A percentile compares a stretch with the other conserved stretches of the same genome.
Conservation (phyloP, 2,888 invertebrate genomes). For the Theristus sp. region DNA sequence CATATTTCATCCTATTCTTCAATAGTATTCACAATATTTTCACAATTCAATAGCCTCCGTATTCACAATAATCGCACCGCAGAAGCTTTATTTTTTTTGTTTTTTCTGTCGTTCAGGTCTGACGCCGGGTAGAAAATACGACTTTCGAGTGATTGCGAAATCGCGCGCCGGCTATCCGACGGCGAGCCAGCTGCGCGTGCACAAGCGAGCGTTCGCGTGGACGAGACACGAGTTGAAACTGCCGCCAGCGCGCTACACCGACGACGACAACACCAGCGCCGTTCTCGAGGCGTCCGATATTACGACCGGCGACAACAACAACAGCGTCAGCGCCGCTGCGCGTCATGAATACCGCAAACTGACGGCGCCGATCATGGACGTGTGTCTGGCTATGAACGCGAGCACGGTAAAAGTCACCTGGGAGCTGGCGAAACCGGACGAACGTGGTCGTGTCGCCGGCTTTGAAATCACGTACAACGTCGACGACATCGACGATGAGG, state of each 20-base stretch:
- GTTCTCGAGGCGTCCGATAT: too few relatives aligned
- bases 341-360: background rate
- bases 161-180: background rate
- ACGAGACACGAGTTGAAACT: too few relatives aligned
- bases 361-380: background rate
- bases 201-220: background rate
- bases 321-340: background rate
- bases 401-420: background rate
- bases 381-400: background rate
- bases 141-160: background rate
- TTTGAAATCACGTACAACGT: background rate
- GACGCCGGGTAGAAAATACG: background rate
- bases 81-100: too few relatives aligned
- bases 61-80: too few relatives aligned
- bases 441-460: background rate
- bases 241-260: too few relatives aligned
- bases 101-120: too few relatives aligned
- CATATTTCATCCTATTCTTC: too few relatives aligned
- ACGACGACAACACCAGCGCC: background rate
- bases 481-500: background rate
- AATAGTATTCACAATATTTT: too few relatives aligned
- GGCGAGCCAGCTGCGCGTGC: too few relatives aligned
- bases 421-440: background rate
- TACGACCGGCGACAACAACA: too few relatives aligned
- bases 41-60: too few relatives aligned